Evolutionary conservation across 2,888 invertebrate species (phyloP).

Genomic region (Dolichomitus sp.): DNA sequence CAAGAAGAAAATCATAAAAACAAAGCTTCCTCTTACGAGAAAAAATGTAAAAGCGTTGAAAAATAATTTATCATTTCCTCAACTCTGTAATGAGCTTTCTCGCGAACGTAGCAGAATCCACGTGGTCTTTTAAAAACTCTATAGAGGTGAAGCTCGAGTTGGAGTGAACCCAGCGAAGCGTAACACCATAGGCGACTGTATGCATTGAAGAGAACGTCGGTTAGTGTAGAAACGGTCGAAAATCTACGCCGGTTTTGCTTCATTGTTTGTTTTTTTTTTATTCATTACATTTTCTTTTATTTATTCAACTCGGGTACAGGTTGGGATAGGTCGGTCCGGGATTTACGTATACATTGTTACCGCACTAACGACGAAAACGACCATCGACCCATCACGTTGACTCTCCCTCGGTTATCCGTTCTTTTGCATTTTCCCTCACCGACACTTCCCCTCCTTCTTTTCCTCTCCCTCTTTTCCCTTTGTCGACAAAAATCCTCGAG

Average conservation of each 20-base stretch:
- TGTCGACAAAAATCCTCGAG: constrained; percentile 42
- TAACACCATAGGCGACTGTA: constrained; percentile 7
- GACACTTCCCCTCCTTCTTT: neutral
- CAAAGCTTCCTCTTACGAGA: too few species aligned
- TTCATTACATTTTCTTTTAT: constrained; percentile 27
- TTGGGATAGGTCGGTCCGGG: constrained; percentile 12
- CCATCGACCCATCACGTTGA: constrained; percentile 22
- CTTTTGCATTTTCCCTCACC: constrained; percentile 15
- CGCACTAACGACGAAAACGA: constrained; percentile 43
- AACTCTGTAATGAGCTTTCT: neutral
- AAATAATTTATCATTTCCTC: neutral
- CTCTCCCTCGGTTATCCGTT: neutral
- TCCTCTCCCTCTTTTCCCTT: constrained; percentile 1
- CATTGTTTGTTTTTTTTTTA: constrained; percentile 2
- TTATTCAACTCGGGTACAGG: constrained; percentile 38
- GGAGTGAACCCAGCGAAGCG: neutral
- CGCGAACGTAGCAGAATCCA: neutral
- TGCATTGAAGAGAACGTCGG: constrained; percentile 11
- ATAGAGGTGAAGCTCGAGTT: neutral
- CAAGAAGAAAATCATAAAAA: too few species aligned
- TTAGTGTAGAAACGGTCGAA: constrained; percentile 25
- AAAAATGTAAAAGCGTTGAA: too few species aligned
- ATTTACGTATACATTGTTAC: constrained; percentile 47
- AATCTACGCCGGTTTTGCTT: constrained; percentile 24
- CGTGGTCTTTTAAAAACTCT: constrained; percentile 18